Conservation (phyloP, 1,140 invertebrate genomes). For the Centruroides vittatus region DNA sequence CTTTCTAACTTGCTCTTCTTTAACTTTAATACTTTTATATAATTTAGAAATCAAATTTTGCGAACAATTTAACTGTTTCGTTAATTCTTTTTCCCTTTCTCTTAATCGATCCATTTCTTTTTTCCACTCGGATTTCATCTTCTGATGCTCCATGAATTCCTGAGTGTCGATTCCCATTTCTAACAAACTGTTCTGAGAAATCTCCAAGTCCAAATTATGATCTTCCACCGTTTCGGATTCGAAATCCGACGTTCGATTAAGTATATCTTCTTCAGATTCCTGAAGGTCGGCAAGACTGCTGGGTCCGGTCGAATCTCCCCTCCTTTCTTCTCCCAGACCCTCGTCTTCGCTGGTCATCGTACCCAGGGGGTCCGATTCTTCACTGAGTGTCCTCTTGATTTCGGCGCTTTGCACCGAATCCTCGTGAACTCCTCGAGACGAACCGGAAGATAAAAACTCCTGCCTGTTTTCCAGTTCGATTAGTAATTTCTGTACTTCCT, state of each 20-base stretch:
- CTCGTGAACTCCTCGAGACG: too few species aligned
- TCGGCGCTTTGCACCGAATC: not conserved
- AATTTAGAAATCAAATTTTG: not conserved
- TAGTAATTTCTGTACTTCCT: not conserved
- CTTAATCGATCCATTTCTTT: not conserved
- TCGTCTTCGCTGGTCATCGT: slow-evolving; percentile 18
- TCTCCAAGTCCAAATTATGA: not conserved
- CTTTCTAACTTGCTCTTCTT: not conserved
- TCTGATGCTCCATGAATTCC: too few species aligned
- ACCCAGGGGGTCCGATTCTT: slow-evolving; percentile 9
- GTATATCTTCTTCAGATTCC: not conserved
- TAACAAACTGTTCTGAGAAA: slow-evolving; percentile 7
- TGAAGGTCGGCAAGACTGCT: slow-evolving; percentile 15
- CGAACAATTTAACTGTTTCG: slow-evolving; percentile 1
- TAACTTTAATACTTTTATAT: not conserved
- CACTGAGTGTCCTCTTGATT: not conserved
- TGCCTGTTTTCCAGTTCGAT: too few species aligned
- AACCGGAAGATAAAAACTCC: not conserved
- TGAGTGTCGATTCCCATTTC: not conserved
- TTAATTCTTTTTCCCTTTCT: slow-evolving; percentile 8
- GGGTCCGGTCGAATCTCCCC: slow-evolving; percentile 17
- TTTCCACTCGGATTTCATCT: too few species aligned
- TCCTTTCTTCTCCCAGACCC: slow-evolving; percentile 17
- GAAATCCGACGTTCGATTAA: not conserved
- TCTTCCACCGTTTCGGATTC: not conserved